Conservation (phyloP, 2,888 invertebrate genomes). For the Scelioninae gen. 2 region DNA sequence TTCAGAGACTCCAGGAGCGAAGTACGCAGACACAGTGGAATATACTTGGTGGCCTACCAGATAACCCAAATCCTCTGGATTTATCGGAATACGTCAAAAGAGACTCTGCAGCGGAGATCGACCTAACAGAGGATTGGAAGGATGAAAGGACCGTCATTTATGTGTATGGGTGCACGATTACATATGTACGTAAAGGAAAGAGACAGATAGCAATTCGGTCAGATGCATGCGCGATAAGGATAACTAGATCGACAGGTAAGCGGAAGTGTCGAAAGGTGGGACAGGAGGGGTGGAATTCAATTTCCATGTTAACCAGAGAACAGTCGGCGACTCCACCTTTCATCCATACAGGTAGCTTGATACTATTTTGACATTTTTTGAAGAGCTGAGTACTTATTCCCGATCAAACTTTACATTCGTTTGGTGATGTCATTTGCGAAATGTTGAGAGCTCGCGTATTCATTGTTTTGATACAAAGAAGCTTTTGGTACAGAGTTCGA, state of each 20-base stretch:
- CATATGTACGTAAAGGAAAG: slow-evolving; percentile 23
- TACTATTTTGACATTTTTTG: slow-evolving; percentile 55
- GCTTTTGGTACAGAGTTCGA: no score
- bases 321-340: slow-evolving; percentile 47
- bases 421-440: slow-evolving; percentile 1
- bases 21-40: slow-evolving; percentile 40
- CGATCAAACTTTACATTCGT: slow-evolving; percentile 2
- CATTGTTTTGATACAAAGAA: background rate
- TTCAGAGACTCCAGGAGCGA: slow-evolving; percentile 24
- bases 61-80: slow-evolving; percentile 64
- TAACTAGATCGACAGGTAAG: slow-evolving; percentile 49
- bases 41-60: slow-evolving; percentile 57
- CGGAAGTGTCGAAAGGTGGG: slow-evolving; percentile 62
- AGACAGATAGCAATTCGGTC: slow-evolving; percentile 42
- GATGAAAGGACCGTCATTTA: slow-evolving; percentile 51
- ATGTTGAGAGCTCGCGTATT: background rate
- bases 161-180: slow-evolving; percentile 8
- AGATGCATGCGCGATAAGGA: slow-evolving; percentile 48
- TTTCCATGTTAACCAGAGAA: slow-evolving; percentile 69
- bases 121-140: slow-evolving; percentile 53
- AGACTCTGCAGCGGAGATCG: slow-evolving; percentile 51
- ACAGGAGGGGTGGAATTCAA: slow-evolving; percentile 67
- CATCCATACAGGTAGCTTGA: slow-evolving; percentile 50
- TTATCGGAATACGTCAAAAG: slow-evolving; percentile 61
- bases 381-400: slow-evolving; percentile 32